Evolutionary conservation across 2,888 invertebrate species (phyloP).

Genomic region (Chaetogeoica ovagalla): DNA sequence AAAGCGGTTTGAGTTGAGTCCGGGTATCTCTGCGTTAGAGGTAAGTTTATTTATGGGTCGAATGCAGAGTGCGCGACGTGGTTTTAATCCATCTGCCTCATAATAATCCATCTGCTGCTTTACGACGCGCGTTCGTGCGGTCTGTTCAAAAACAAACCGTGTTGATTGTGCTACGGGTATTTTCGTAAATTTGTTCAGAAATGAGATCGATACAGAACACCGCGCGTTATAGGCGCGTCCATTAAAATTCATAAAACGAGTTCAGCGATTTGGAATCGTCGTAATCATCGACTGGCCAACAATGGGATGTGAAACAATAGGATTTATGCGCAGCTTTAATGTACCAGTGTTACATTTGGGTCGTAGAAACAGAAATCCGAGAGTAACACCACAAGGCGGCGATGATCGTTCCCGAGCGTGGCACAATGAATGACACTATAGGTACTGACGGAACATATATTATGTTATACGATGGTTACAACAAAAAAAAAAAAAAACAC

Average conservation of each 20-base stretch:
- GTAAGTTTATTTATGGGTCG: no score
- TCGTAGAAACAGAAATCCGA: constrained; percentile 32
- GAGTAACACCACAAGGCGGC: constrained; percentile 14
- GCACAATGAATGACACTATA: neutral
- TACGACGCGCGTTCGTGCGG: no score
- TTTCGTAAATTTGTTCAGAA: no score
- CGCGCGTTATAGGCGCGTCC: neutral
- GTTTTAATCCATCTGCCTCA: no score
- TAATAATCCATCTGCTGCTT: no score
- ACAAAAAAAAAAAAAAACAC: neutral
- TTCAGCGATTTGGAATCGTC: constrained; percentile 22
- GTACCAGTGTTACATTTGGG: neutral
- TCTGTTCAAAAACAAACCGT: no score
- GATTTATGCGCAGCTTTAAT: neutral
- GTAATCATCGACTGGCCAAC: constrained; percentile 26
- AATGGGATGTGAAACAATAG: constrained; percentile 25
- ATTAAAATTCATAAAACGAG: constrained; percentile 17
- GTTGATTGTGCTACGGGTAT: no score
- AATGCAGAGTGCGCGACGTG: no score
- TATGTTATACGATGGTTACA: no score
- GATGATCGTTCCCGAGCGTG: neutral
- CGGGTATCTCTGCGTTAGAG: no score
- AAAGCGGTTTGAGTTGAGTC: no score
- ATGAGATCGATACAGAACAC: no score
- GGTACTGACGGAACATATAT: neutral